Percentiles rank a stretch among this genome's conserved stretches.
Evolutionary conservation across 2,888 invertebrate genomes (phyloP).

Genomic region (Synergus japonicus): DNA sequence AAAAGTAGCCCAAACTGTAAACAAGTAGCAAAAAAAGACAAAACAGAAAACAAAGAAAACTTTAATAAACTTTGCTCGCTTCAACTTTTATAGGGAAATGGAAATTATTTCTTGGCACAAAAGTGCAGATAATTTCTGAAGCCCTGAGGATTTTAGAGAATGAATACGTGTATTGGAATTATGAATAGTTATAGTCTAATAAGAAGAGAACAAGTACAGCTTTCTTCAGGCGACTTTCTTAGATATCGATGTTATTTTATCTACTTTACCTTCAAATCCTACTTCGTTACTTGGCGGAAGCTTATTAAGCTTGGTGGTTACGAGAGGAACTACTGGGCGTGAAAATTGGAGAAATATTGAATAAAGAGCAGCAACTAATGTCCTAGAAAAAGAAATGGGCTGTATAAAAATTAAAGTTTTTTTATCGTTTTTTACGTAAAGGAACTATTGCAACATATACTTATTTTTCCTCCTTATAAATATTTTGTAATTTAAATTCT

Average conservation of each 20-base stretch:
- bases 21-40: not conserved
- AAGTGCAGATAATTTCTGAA: not conserved
- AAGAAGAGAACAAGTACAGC: not conserved
- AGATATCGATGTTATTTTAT: constrained; percentile 39
- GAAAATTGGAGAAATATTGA: constrained; percentile 32
- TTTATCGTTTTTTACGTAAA: not conserved
- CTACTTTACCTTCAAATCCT: constrained; percentile 26
- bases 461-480: not conserved
- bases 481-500: not conserved
- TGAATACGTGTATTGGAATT: constrained; percentile 14
- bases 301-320: constrained; percentile 30
- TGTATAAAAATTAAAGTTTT: constrained; percentile 39
- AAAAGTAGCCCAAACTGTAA: not conserved
- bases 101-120: not conserved
- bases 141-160: not conserved
- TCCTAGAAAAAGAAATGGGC: not conserved
- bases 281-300: constrained; percentile 35
- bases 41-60: too few relatives aligned
- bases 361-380: constrained; percentile 3
- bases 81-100: not conserved
- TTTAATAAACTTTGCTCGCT: not conserved
- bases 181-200: constrained; percentile 4
- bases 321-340: constrained; percentile 1
- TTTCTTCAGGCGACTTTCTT: constrained; percentile 7
- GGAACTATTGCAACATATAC: not conserved